Percentiles rank a stretch among this genome's conserved stretches.
phyloP scores from a whole-genome alignment of 2,888 invertebrate genomes.

The Carterocephalus palaemon region DNA sequence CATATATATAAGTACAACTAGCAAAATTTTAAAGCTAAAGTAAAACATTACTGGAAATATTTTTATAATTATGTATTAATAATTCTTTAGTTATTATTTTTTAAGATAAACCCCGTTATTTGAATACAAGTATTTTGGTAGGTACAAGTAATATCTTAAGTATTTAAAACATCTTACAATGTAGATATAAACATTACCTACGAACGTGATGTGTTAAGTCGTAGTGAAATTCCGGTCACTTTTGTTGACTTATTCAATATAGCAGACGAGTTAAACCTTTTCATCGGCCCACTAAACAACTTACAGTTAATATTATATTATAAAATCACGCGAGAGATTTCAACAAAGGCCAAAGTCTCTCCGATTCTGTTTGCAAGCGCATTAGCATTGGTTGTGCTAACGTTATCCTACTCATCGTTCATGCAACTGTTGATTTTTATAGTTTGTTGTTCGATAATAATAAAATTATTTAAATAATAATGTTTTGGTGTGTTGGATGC shows the following conservation, averaged over 20 bases:
- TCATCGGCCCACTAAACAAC: conserved; percentile 56
- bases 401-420: conserved; percentile 66
- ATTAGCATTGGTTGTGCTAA: conserved; percentile 63
- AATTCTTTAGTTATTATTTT: no score
- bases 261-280: conserved; percentile 43
- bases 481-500: conserved; percentile 41
- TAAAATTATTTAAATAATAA: no score
- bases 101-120: no score
- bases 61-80: no score
- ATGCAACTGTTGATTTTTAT: conserved; percentile 59
- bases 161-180: no score
- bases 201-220: conserved; percentile 42
- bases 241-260: conserved; percentile 53
- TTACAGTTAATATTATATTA: conserved; percentile 73
- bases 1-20: no score
- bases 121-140: no score
- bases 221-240: conserved; percentile 59
- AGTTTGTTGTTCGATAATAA: conserved; percentile 57
- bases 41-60: no score
- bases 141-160: no score
- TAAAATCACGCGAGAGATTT: conserved; percentile 69
- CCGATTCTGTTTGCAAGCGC: conserved; percentile 56
- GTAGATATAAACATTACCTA: conserved; percentile 27
- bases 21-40: no score
- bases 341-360: conserved; percentile 42